A percentile compares a stretch with the other conserved stretches of the same genome.
These are phyloP conservation scores for Phania funesta DNA, from an alignment of 2,888 invertebrate genomes.

Conservation along the genomic window DNA sequence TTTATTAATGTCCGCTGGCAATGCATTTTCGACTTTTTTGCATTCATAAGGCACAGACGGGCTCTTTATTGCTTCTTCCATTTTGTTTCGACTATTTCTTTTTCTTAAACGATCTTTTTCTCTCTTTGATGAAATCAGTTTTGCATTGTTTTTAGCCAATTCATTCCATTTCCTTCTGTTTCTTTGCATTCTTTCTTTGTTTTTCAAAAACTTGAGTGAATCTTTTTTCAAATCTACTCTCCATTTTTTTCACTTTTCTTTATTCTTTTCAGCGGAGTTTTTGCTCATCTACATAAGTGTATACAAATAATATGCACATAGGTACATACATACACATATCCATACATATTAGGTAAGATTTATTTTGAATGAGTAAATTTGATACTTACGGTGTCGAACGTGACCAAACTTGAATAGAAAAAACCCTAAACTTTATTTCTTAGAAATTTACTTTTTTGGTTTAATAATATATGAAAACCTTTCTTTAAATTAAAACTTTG, in stretches of 20 bases:
- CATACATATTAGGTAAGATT: background rate
- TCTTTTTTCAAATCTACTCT: background rate
- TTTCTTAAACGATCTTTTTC: background rate
- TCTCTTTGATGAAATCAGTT: background rate
- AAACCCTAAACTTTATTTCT: background rate
- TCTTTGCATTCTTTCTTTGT: slow-evolving; percentile 6
- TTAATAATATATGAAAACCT: no score
- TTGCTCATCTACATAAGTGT: background rate
- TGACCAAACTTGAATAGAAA: background rate
- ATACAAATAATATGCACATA: background rate
- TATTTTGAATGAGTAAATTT: background rate
- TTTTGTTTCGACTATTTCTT: background rate
- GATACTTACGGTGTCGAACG: background rate
- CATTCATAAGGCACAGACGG: background rate
- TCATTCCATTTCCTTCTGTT: background rate
- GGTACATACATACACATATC: background rate
- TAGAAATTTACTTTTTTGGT: background rate
- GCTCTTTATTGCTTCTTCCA: background rate
- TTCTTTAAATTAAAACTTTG: background rate
- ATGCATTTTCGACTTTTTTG: slow-evolving; percentile 13
- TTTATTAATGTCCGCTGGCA: slow-evolving; percentile 12
- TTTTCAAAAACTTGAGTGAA: background rate
- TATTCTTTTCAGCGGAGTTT: background rate
- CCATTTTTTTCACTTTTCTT: background rate
- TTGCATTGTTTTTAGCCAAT: slow-evolving; percentile 1